A percentile compares a stretch with the other conserved stretches of the same genome.
Conservation (phyloP, 35 echinoderm and acorn worm genomes). For the Lytechinus variegatus region DNA sequence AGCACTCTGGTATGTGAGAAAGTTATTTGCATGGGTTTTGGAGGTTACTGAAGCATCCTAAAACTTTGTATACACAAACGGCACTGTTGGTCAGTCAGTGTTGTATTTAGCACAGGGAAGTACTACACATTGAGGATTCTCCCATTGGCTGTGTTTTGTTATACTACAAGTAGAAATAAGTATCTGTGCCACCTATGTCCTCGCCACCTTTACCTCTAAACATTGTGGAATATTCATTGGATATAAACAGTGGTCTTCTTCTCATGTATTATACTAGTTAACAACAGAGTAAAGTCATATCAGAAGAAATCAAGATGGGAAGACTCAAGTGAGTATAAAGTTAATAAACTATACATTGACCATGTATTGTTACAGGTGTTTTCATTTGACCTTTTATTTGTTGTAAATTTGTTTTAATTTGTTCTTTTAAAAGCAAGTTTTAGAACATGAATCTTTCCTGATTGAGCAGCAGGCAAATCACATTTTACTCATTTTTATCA, state of each 20-base stretch:
- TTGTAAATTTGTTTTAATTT: background rate
- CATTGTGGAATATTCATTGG: background rate
- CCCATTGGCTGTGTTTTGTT: background rate
- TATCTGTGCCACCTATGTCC: background rate
- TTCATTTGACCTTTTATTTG: background rate
- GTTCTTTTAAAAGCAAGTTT: too few species aligned
- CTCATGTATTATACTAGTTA: background rate
- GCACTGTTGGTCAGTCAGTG: background rate
- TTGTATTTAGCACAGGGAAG: background rate
- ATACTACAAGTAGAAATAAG: background rate
- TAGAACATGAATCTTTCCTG: too few species aligned
- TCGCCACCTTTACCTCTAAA: background rate
- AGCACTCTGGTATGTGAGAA: conserved; percentile 36
- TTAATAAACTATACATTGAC: background rate
- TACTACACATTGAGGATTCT: background rate
- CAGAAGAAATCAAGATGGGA: background rate
- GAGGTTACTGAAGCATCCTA: background rate
- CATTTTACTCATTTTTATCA: too few species aligned
- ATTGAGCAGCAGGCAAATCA: too few species aligned
- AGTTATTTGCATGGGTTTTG: conserved; percentile 31
- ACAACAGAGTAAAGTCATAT: background rate
- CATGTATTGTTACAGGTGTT: too few species aligned
- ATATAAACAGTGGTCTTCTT: background rate
- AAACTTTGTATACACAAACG: conserved; percentile 19
- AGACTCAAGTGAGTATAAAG: conserved; percentile 35